Conservation (phyloP, 2,797 vertebrate genomes). For the Enteromius viviparus region DNA sequence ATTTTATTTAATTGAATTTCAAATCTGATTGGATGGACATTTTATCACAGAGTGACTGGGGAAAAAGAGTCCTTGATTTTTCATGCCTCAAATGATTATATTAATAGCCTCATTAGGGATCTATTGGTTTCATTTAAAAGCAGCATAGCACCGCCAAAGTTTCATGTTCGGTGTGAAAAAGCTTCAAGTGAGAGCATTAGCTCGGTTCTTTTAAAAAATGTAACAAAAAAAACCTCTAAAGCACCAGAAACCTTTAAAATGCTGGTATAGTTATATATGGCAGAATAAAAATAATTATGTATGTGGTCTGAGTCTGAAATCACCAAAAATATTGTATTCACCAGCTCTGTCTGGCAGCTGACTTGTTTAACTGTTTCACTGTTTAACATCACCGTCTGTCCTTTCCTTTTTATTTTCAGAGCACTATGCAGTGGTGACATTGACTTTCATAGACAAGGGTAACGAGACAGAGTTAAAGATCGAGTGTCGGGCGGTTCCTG, state of each 20-base stretch:
- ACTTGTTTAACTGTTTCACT: neutral
- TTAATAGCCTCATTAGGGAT: neutral
- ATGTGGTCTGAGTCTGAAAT: neutral
- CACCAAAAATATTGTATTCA: neutral
- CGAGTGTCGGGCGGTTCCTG: slow-evolving; percentile 88
- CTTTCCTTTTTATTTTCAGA: slow-evolving; percentile 71
- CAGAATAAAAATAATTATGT: neutral
- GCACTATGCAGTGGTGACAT: slow-evolving; percentile 89
- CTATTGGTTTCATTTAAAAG: neutral
- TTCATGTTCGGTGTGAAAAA: neutral
- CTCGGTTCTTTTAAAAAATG: neutral
- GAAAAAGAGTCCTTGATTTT: no score
- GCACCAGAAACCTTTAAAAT: neutral
- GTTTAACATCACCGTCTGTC: slow-evolving; percentile 7
- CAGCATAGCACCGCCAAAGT: neutral
- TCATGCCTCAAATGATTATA: neutral
- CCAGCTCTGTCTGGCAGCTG: neutral
- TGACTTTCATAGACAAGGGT: slow-evolving; percentile 86
- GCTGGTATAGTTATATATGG: neutral
- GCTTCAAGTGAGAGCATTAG: neutral
- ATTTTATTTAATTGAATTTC: no score
- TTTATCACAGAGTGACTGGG: no score
- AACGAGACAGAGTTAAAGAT: slow-evolving; percentile 90
- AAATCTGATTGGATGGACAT: no score
- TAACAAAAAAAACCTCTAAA: neutral